phyloP scores from a whole-genome alignment of 2,888 invertebrate genomes.

The Drosophila robusta region DNA sequence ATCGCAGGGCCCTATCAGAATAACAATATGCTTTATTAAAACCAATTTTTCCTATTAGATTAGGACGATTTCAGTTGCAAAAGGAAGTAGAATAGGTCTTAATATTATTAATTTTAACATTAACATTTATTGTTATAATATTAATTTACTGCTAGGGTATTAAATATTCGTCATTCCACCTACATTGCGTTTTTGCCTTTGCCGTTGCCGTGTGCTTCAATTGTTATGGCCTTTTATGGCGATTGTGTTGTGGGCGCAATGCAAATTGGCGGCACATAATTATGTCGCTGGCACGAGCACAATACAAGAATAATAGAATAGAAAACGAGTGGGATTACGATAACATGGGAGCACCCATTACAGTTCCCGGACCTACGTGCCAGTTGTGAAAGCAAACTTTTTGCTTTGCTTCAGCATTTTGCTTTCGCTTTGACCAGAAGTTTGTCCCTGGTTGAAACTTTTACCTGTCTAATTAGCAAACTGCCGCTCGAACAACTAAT shows the following conservation, averaged over 20 bases:
- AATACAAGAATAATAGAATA: conserved; percentile 45
- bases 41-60: no score
- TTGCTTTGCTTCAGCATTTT: conserved; percentile 17
- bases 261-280: conserved; percentile 77
- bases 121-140: not conserved
- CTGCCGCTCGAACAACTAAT: conserved; percentile 54
- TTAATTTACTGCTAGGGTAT: conserved; percentile 33
- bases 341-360: conserved; percentile 12
- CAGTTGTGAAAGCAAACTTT: conserved; percentile 29
- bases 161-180: conserved; percentile 7
- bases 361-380: conserved; percentile 1
- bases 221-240: conserved; percentile 69
- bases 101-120: not conserved
- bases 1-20: no score
- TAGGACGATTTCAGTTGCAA: no score
- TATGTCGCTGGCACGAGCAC: conserved; percentile 62
- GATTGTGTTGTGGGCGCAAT: conserved; percentile 69
- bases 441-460: conserved; percentile 45
- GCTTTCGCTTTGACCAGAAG: conserved; percentile 27
- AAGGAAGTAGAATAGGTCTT: not conserved
- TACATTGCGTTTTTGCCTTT: not conserved
- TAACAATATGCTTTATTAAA: no score
- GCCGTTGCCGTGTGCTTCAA: conserved; percentile 48
- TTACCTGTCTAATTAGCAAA: conserved; percentile 68
- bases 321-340: conserved; percentile 50